Evolutionary conservation across 2,797 vertebrate species (phyloP).

Genomic region (Australoheros facetus): DNA sequence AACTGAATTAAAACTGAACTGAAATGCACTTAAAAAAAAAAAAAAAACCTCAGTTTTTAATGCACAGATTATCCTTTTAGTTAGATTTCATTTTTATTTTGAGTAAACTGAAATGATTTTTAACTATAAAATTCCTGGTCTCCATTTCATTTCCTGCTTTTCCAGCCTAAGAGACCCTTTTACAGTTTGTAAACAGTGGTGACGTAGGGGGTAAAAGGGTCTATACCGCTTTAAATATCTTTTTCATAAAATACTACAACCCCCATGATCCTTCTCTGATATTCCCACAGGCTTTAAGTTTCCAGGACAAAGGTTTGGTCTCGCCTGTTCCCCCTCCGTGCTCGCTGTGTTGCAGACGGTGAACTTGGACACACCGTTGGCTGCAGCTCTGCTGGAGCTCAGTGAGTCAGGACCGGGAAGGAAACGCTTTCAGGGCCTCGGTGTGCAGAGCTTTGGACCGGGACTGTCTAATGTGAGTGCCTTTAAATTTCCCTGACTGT

Average conservation of each 20-base stretch:
- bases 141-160: not conserved
- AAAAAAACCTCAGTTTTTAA: not conserved
- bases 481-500: not conserved
- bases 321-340: not conserved
- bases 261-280: not conserved
- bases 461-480: not conserved
- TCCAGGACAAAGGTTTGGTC: not conserved
- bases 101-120: no score
- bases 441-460: not conserved
- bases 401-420: not conserved
- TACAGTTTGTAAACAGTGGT: no score
- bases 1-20: not conserved
- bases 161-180: no score
- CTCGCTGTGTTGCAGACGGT: no score
- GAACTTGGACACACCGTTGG: no score
- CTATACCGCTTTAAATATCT: not conserved
- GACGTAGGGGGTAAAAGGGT: no score
- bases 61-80: not conserved
- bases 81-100: no score
- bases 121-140: not conserved
- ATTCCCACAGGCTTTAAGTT: not conserved
- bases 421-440: no score
- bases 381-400: not conserved
- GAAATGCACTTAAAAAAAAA: no score
- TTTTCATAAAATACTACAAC: not conserved